Evolutionary conservation across 1,140 invertebrate species (phyloP), one percentile per base, ranked within the genome.

Genomic region (Drosophila eugracilis): DNA sequence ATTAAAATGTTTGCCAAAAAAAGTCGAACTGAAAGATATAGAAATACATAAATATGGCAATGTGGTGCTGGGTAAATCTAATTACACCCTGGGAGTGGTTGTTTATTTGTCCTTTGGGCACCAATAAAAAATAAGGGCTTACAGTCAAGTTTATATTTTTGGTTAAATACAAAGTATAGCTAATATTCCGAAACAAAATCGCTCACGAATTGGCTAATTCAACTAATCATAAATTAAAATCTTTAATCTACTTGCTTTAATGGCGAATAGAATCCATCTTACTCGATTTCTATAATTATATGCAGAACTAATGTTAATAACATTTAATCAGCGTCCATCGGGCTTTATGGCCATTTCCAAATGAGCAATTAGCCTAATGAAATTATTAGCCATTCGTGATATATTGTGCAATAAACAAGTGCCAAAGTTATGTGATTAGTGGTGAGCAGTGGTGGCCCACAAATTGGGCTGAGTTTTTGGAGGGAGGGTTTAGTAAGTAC

Each of bases 1-100:
- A 85, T 84, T 80, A 80, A 86, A 76, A 30, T 55, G 59, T 66
- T 72, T 39, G 57, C 49, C 62, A 59, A 83, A 63, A 71, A 39
- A 17, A 28, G 14, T 34, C 15, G 10, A 30, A 32, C 14, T 19
- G 17, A 34, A 69, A 44, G 58, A 59, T 84, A 78, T 63, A 65
- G 52, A 71, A 49, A 47, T 50, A 66, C 75, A 78, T 83, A 42
- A 75, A 75, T 52, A 73, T 60, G 53, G 15, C 65, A 65, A 60
- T 69, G 48, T 54, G n/a, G 44, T 48, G 47, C 26, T 32, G 48
- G 3, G 9, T 47, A 69, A 41, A 48, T 15, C 2, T 30, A 59
- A 49, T 24, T 22, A 10, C 10, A 12, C 32, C 41, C 41, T 19
- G 53, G 50, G 63, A 19, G 26, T 45, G 39, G 4, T 30, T 45